Conservation (phyloP, 2,113 vertebrate species). For the Platanista minor region DNA sequence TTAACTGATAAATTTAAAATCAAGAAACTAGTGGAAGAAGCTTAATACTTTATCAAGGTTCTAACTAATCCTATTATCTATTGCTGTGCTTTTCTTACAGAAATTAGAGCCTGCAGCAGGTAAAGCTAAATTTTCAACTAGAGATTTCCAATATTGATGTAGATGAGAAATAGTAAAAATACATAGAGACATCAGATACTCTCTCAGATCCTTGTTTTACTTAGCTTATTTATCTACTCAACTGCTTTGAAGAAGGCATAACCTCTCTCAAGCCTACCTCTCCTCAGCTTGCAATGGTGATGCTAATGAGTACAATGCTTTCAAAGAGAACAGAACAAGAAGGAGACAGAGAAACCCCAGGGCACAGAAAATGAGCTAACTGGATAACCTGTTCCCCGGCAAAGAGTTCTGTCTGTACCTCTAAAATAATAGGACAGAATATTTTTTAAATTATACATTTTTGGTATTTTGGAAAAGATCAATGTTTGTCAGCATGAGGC, state of each 20-base stretch:
- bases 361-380: background rate
- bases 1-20: background rate
- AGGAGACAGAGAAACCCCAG: background rate
- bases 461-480: background rate
- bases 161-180: background rate
- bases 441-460: background rate
- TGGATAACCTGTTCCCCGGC: background rate
- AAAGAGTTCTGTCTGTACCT: background rate
- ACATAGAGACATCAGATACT: background rate
- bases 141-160: background rate
- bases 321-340: background rate
- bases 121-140: background rate
- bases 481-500: constrained; percentile 23
- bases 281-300: background rate
- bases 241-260: background rate
- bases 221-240: background rate
- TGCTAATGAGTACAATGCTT: background rate
- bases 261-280: background rate
- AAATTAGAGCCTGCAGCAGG: background rate
- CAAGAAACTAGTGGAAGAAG: background rate
- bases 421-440: background rate
- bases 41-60: background rate
- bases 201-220: background rate
- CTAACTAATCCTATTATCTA: background rate
- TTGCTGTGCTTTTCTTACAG: background rate